These are phyloP conservation scores for Marcusenius ussheri DNA, from an alignment of 2,113 vertebrate genomes.

Conservation along the genomic window DNA sequence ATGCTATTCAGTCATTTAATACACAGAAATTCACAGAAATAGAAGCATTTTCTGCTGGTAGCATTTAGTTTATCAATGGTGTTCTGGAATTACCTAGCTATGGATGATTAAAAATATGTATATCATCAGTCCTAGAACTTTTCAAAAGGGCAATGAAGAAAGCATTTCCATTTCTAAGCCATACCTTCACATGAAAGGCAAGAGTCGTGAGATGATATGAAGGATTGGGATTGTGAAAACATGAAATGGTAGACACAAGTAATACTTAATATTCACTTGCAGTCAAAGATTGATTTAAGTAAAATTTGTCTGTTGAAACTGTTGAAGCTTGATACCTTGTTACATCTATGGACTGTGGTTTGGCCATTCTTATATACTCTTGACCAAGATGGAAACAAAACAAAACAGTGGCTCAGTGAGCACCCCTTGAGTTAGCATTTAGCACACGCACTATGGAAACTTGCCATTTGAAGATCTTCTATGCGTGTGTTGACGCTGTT, in stretches of 20 bases:
- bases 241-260: neutral
- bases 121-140: neutral
- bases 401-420: neutral
- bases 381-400: neutral
- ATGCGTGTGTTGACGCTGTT: conserved; percentile 25
- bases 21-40: neutral
- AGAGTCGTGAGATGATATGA: neutral
- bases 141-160: neutral
- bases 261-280: neutral
- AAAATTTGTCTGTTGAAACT: neutral
- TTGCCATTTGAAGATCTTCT: conserved; percentile 39
- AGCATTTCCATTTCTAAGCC: neutral
- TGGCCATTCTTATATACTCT: neutral
- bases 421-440: neutral
- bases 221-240: neutral
- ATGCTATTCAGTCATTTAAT: neutral
- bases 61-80: neutral
- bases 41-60: neutral
- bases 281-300: neutral
- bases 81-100: neutral
- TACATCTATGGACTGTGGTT: neutral
- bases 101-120: neutral
- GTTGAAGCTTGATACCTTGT: neutral
- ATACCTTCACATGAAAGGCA: neutral
- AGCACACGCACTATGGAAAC: neutral